A percentile compares a stretch with the other conserved stretches of the same genome.
Conservation (phyloP, 2,797 vertebrate genomes). For the Spinibarbus caldwelli region DNA sequence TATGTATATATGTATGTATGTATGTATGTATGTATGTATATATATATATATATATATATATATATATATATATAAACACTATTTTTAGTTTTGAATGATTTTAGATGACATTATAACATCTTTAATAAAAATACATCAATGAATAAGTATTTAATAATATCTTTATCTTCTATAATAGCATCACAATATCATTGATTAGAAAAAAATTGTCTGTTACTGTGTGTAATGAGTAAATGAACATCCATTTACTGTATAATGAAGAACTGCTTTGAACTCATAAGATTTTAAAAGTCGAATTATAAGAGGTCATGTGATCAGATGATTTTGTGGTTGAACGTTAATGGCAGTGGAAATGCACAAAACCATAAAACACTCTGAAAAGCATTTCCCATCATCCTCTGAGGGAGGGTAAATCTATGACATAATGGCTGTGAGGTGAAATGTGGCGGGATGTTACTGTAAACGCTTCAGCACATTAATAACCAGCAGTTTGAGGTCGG, state of each 20-base stretch:
- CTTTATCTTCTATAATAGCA: too few relatives aligned
- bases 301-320: neutral
- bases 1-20: too few relatives aligned
- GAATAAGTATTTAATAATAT: neutral
- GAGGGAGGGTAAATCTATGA: neutral
- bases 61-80: too few relatives aligned
- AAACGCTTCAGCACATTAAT: neutral
- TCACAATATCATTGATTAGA: neutral
- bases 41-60: too few relatives aligned
- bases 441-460: neutral
- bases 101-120: neutral
- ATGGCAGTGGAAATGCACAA: slow-evolving; percentile 1
- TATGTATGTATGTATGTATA: too few relatives aligned
- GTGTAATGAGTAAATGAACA: neutral
- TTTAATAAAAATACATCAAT: neutral
- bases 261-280: neutral
- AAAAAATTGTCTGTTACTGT: neutral
- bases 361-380: neutral
- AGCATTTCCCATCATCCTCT: slow-evolving; percentile 14
- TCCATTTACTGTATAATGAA: neutral
- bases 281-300: neutral
- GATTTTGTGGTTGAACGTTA: neutral
- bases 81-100: too few relatives aligned
- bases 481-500: slow-evolving; percentile 5
- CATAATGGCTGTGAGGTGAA: slow-evolving; percentile 1